Evolutionary conservation across 1,140 invertebrate species (phyloP).

Genomic region (Pararge aegeria): DNA sequence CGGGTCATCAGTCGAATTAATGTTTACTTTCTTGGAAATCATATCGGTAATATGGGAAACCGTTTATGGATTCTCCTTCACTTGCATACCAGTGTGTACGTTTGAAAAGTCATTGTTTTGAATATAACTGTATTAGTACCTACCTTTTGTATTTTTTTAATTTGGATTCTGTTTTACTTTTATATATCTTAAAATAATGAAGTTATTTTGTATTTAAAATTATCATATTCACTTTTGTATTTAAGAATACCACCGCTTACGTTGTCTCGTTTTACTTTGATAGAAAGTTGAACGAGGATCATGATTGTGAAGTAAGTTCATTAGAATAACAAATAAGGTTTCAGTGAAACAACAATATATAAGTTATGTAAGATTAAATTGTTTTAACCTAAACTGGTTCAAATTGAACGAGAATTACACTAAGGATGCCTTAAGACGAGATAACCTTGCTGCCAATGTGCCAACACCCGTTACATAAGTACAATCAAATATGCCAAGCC

Average conservation of each 20-base stretch:
- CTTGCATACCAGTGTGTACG: conserved; percentile 34
- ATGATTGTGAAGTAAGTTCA: no score
- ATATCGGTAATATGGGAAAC: conserved; percentile 51
- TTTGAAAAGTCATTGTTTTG: conserved; percentile 7
- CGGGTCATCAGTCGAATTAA: conserved; percentile 33
- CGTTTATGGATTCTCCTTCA: conserved; percentile 13
- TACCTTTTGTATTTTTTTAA: no score
- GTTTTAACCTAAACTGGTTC: neutral
- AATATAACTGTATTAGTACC: conserved; percentile 17
- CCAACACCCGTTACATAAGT: conserved; percentile 34
- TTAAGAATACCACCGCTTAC: no score
- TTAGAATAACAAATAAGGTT: no score
- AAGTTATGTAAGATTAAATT: no score
- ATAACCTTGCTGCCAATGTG: conserved; percentile 14
- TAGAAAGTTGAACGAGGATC: no score
- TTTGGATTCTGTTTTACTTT: no score
- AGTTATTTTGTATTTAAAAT: no score
- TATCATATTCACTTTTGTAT: no score
- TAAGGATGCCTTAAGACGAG: neutral
- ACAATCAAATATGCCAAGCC: conserved; percentile 22
- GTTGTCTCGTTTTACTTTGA: no score
- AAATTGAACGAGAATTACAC: neutral
- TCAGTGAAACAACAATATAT: no score
- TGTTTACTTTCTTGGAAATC: conserved; percentile 50
- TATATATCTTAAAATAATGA: no score